Evolutionary conservation across 2,888 invertebrate genomes (phyloP).

Genomic region (Harmothoe impar): DNA sequence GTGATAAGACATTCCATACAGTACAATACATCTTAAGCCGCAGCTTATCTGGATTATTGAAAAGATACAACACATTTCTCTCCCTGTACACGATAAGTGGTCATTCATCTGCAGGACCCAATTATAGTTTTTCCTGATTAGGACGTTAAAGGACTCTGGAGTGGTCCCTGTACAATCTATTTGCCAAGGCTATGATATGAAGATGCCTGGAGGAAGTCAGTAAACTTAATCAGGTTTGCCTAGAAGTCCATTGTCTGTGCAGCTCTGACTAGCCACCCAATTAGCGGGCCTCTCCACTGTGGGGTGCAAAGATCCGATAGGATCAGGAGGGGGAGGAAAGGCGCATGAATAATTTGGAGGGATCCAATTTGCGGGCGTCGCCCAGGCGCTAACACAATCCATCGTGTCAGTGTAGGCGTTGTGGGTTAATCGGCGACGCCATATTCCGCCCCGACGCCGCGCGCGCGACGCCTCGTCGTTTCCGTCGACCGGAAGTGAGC

Average conservation of each 20-base stretch:
- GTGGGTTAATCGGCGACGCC: conserved; percentile 55
- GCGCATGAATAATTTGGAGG: conserved; percentile 54
- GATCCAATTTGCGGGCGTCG: conserved; percentile 44
- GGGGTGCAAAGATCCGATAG: conserved; percentile 57
- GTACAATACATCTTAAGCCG: neutral
- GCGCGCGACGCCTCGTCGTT: neutral
- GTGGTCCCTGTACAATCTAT: conserved; percentile 11
- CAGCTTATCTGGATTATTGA: neutral
- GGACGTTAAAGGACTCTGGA: neutral
- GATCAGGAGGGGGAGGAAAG: conserved; percentile 53
- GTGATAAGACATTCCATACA: neutral
- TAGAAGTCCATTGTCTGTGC: conserved; percentile 58
- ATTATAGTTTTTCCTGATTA: conserved; percentile 50
- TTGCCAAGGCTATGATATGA: neutral
- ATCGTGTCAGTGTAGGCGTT: conserved; percentile 43
- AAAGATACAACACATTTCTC: neutral
- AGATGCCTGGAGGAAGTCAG: conserved; percentile 35
- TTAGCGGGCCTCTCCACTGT: conserved; percentile 19
- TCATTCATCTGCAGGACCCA: neutral
- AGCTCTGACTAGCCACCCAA: conserved; percentile 41
- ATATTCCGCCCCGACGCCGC: neutral
- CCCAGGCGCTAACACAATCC: conserved; percentile 51
- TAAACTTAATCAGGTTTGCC: conserved; percentile 57
- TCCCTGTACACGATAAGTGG: neutral
- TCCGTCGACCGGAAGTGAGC: conserved; percentile 50